Evolutionary conservation across 2,113 vertebrate species (phyloP), one percentile per base, ranked within the genome.

Genomic region (Suncus etruscus): DNA sequence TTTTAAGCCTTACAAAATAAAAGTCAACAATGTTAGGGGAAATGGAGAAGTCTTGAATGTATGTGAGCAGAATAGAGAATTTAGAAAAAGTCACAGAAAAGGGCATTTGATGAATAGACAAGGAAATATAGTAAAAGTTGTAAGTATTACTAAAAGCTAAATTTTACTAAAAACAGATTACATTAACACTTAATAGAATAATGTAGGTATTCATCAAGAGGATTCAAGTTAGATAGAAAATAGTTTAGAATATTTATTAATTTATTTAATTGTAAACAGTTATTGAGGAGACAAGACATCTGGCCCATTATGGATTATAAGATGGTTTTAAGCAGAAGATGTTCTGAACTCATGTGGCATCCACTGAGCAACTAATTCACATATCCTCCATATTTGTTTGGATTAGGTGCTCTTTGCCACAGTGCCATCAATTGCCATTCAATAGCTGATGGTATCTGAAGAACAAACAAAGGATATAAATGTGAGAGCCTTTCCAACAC

Each of bases 211-310:
- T 24, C 45, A 70, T 15, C 1, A 78, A 51, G 18, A 58, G 31
- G 0, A 73, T 83, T 54, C 48, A 65, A 83, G 24, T 69, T 69
- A 73, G 31, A 85, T 47, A 86, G 86, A 74, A 50, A 82, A 63
- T 70, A 0, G 8, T 32, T 82, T 39, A 74, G 47, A 93, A 70
- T 11, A 87, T 90, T 58, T 18, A 85, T 65, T 54, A 50, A 87
- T 58, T 11, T 58, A 20, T 58, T 66, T 11, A 11, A 66, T 61
- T 22, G 18, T 61, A 20, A 61, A 61, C 58, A 61, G 4, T 22
- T 61, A 4, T 61, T 4, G 58, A 61, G 58, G 22, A 61, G 58
- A 4, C 58, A 61, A 16, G 18, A 61, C 58, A 61, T 61, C 10
- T 15, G 15, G 51, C 11, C 11, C 58, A 16, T 2, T 31, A 31